Evolutionary conservation across 1,140 invertebrate species (phyloP), one percentile per base, ranked within the genome.

Genomic region (Leptinotarsa lineolata): DNA sequence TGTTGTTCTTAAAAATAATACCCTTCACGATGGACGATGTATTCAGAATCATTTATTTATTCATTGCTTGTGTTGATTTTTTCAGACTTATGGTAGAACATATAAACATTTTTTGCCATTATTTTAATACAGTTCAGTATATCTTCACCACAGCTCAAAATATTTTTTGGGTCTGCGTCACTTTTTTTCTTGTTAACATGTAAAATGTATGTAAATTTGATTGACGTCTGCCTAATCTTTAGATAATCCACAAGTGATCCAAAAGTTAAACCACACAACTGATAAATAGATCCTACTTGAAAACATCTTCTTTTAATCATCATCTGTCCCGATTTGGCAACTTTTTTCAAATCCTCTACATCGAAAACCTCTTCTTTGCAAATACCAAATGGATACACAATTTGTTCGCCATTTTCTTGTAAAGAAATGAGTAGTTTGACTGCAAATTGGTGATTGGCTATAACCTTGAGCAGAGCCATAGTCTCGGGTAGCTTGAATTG

Each of bases 341-440:
- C 60, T 63, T 67, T 70, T 58, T 61, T 72, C 18, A 76, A 20
- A 8, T 76, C 69, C 6, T 61, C n/a, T 13, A 21, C 65, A 22
- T 75, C 72, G 13, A 45, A 60, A 8, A 18, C 24, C 18, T 21
- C 39, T 63, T 48, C 65, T 6, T 11, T 45, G 24, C 44, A 74
- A 71, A 72, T 74, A 18, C 77, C 77, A 44, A 70, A 75, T 22
- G 77, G 77, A 44, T 76, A 78, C 59, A 71, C 68, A 18, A 78
- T 69, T 20, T 44, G 45, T 54, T 74, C 58, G 3, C 77, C 77
- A 13, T 67, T 63, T 67, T 73, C 77, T 75, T 73, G 61, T 39
- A 78, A 24, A 30, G 72, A 76, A 69, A 78, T 73, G 11, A 78
- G 67, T 4, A 78, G 58, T 69, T 73, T 78, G 13, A 76, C 63